Evolutionary conservation across 92 coral and sea anemone species (phyloP).

Genomic region (Pocillopora grandis): DNA sequence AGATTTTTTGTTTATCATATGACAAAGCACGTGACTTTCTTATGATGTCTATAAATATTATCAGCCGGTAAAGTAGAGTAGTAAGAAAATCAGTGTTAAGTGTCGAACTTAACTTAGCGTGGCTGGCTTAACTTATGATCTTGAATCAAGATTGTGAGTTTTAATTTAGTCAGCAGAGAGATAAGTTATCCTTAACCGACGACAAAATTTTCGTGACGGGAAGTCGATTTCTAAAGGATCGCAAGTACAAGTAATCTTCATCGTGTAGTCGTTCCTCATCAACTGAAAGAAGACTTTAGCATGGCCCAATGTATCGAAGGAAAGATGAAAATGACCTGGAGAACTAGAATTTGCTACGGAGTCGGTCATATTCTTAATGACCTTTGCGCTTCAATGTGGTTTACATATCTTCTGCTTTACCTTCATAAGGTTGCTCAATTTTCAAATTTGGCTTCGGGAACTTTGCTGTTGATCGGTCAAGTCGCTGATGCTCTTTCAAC

Average conservation of each 20-base stretch:
- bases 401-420: conserved; percentile 84
- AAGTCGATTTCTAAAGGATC: too few species aligned
- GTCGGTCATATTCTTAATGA: conserved; percentile 94
- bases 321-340: conserved; percentile 34
- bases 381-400: conserved; percentile 97
- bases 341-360: conserved; percentile 80
- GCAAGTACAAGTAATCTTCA: too few species aligned
- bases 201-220: not conserved
- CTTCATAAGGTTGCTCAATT: conserved; percentile 83
- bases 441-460: conserved; percentile 80
- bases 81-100: too few species aligned
- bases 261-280: not conserved
- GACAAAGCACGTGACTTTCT: conserved; percentile 22
- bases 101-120: too few species aligned
- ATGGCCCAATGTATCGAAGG: conserved; percentile 9
- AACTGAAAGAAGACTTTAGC: not conserved
- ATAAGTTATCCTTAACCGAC: not conserved
- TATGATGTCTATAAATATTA: not conserved
- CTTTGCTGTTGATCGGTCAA: conserved; percentile 86
- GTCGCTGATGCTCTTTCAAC: conserved; percentile 91
- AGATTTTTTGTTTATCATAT: not conserved
- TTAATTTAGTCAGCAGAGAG: too few species aligned
- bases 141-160: too few species aligned
- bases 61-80: too few species aligned
- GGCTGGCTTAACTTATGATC: too few species aligned